Percentiles rank a stretch among this genome's conserved stretches.
phyloP scores from a whole-genome alignment of 1,140 invertebrate genomes.

The Diploscapter pachys region DNA sequence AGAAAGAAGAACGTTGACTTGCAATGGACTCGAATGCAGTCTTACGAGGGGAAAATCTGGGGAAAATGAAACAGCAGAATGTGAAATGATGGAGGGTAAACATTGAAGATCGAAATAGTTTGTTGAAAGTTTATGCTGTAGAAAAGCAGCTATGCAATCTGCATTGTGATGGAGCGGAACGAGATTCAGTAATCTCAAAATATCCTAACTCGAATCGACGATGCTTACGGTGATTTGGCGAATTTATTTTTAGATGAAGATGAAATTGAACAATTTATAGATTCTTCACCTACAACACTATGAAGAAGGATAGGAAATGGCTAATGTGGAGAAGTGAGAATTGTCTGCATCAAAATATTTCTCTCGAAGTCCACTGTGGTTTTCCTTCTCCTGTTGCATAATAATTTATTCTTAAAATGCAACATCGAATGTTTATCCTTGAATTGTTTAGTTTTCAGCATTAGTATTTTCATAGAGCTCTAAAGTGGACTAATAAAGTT shows the following conservation, averaged over 20 bases:
- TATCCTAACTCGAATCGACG: neutral
- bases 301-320: constrained; percentile 1
- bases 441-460: too few relatives aligned
- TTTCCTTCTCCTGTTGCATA: neutral
- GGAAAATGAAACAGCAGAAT: neutral
- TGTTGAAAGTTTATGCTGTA: too few relatives aligned
- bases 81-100: neutral
- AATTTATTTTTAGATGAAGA: neutral
- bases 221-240: neutral
- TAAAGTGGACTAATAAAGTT: too few relatives aligned
- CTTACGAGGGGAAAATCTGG: neutral
- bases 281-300: constrained; percentile 2
- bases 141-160: neutral
- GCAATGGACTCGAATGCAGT: constrained; percentile 1
- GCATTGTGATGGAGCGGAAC: neutral
- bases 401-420: too few relatives aligned
- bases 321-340: constrained; percentile 4
- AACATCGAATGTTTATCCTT: too few relatives aligned
- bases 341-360: neutral
- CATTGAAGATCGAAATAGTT: too few relatives aligned
- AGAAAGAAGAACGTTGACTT: constrained; percentile 2
- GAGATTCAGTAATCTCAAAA: constrained; percentile 5
- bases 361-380: constrained; percentile 8
- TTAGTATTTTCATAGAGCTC: too few relatives aligned
- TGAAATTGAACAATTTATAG: neutral